These are phyloP conservation scores for Oryctolagus cuniculus DNA, from an alignment of 2,113 vertebrate genomes.

Conservation along the genomic window mOryCun1.1 NC_091450.1:20324501-20325000, in stretches of 20 bases:
- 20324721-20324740: neutral
- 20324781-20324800: neutral
- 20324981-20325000: conserved; percentile 63
- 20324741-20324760: neutral
- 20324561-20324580: no score
- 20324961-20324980: neutral
- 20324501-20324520: no score
- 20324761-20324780: neutral
- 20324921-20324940: neutral
- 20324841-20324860: fast-evolving
- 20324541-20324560: no score
- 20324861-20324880: neutral
- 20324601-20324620: no score
- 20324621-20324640: neutral
- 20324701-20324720: neutral
- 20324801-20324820: neutral
- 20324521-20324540: no score
- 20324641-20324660: neutral
- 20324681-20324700: neutral
- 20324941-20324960: neutral
- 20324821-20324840: neutral
- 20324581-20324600: no score
- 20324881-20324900: neutral
- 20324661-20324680: neutral
- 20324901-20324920: conserved; percentile 30